Evolutionary conservation across 2,888 invertebrate species (phyloP), one percentile per base, ranked within the genome.

Genomic region (Melolontha melolontha): DNA sequence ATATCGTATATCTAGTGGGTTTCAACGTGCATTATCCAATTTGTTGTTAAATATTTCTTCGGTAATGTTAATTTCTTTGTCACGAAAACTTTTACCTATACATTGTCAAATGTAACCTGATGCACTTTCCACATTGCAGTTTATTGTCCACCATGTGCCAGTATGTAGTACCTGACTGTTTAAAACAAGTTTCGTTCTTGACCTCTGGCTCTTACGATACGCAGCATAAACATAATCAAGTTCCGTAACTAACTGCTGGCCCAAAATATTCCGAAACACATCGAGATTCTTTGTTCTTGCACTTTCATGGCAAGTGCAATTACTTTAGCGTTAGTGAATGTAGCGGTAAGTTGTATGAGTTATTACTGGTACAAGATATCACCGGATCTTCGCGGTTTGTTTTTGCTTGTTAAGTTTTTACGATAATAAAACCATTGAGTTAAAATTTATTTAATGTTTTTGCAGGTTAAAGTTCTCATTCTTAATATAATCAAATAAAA

Each of bases 121-220:
- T 59, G 47, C 49, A 49, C 39, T 55, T 50, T 57, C 14, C 40
- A 40, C 66, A 72, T 70, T 64, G 71, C 69, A 70, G 70, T 77
- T 77, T 78, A 75, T 76, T 74, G 77, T 77, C 78, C 77, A 77
- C 73, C 75, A 12, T 42, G 44, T 42, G 57, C 22, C 14, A 17
- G 41, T 10, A 40, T 14, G 11, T 54, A 34, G 75, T 78, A 77
- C 77, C 77, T 78, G 78, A 73, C 72, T 73, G 73, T 77, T 76
- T 71, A 72, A 69, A 78, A 78, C 78, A 74, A 78, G 79, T 79
- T 78, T 78, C 75, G 75, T 73, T 74, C 76, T 78, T 78, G 79
- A 79, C 79, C 79, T 74, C 73, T 75, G 47, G 75, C 76, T 75
- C 75, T 76, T 73, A 71, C 74, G 75, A 77, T 74, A 78, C 78